Base-by-base conservation (phyloP, 2,888 invertebrate species). In the Cordylochernes scorpioides region DNA sequence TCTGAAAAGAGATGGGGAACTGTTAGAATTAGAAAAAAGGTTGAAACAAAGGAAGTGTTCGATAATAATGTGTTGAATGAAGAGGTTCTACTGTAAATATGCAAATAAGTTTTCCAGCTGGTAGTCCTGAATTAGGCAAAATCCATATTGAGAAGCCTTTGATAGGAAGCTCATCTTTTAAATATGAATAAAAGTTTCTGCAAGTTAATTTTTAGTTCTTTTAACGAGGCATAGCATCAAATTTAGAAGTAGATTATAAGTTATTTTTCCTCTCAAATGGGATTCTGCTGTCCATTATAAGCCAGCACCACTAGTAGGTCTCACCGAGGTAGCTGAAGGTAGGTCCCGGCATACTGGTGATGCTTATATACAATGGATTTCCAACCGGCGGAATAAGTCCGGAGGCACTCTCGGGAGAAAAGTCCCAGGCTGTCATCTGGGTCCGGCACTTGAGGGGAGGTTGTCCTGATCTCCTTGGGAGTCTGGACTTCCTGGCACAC, bases 301-400 rank as follows among this genome's bases (percentile, higher is more conserved):
- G n/a, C 8, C 22, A 34, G 16, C n/a, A n/a, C n/a, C n/a, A n/a
- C n/a, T n/a, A 24, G 16, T 17, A 32, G 26, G 16, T 41, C 45
- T 51, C 60, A 69, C 71, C 70, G 72, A 36, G 82, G 82, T 45
- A 84, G 60, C 51, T 80, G 75, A 42, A 70, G 64, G 53, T 77
- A 86, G 40, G 69, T 69, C 32, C 78, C 78, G 10, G 80, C 71
- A 51, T 84, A 91, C 26, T 66, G 67, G 47, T 64, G 68, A 51
- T 86, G 88, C 54, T 86, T 88, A 54, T 75, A 88, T 51, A 77
- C 71, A 37, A 91, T 68, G 38, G 80, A 63, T 56, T 74, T 72
- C 71, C 82, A 82, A 48, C 75, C 72, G 34, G 72, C 69, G 4
- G 72, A 71, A 53, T 88, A 88, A 42, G 72, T 65, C 42, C 59